Evolutionary conservation across 2,797 vertebrate genomes (phyloP).

Genomic region (Tangara arthus): DNA sequence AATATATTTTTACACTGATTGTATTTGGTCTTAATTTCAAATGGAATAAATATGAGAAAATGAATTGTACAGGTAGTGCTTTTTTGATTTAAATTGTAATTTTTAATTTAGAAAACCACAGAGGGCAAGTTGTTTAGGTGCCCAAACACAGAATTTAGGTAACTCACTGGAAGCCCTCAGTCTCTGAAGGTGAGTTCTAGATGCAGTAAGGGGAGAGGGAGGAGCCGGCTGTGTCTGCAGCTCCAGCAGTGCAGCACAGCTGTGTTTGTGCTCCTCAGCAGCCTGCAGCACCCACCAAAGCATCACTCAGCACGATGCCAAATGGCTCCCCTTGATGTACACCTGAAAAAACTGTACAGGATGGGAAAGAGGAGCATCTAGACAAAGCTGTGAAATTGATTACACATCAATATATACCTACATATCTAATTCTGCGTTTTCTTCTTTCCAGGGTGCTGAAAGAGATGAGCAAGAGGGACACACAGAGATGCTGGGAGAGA

Average conservation of each 20-base stretch:
- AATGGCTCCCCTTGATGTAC: neutral
- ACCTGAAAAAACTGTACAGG: neutral
- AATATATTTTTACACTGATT: neutral
- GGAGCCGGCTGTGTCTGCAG: neutral
- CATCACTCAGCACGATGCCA: neutral
- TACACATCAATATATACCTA: neutral
- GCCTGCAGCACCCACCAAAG: neutral
- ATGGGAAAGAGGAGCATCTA: neutral
- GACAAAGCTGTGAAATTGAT: neutral
- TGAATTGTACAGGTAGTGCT: rapidly evolving
- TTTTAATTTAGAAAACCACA: neutral
- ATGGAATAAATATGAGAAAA: neutral
- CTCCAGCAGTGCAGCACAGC: neutral
- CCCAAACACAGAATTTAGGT: neutral
- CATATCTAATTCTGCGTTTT: neutral
- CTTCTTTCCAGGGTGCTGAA: neutral
- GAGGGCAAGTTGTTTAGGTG: neutral
- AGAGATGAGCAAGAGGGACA: neutral
- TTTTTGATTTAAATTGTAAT: neutral
- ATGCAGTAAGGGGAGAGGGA: neutral
- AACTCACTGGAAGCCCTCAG: neutral
- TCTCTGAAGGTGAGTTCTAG: neutral
- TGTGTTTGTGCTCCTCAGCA: neutral
- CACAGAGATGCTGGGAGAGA: neutral
- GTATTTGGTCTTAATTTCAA: neutral